Evolutionary conservation across 2,797 vertebrate species (phyloP), one percentile per base, ranked within the genome.

Genomic region (Ambastaia sidthimunki): DNA sequence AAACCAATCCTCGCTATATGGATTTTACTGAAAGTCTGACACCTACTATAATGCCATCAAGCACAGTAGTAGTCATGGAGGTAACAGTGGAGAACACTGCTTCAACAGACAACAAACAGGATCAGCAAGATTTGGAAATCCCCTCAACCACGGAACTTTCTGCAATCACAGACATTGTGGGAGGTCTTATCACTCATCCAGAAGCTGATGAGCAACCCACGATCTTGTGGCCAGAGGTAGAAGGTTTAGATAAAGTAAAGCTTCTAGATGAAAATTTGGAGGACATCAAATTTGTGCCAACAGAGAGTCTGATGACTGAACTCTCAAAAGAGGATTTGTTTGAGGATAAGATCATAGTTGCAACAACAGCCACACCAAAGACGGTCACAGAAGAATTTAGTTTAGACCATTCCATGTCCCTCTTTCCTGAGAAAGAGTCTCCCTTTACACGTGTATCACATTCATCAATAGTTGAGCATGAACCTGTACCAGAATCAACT

Each of bases 361-460:
- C 87, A 11, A 60, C 72, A 15, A 80, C 71, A 63, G 52, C 65
- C 7, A 23, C 65, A 2, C 6, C 68, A 50, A 80, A 79, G 0
- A 55, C 59, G 15, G 3, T 78, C 7, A 60, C 71, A 1, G 74
- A 74, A 1, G 71, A 77, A 15, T 31, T 69, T 5, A 80, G n/a
- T 48, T 21, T 67, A 25, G 81, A 84, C 12, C 80, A 70, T 31
- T 78, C 74, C 81, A 86, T 81, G 0, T 80, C 60, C 0, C 84
- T 90, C 1, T 91, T 90, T 0, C 87, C 90, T 2, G 92, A 94
- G 66, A 92, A 88, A 75, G 91, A 92, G 68, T 94, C 92, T 0
- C 93, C 93, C 0, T 94, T 93, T 74, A 93, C 89, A 2, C 88
- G 89, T n/a, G 88, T 93, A 41, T 91, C 90, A 0, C 87, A 94